These are phyloP conservation scores for Limnephilus rhombicus DNA, from an alignment of 2,888 invertebrate genomes.

Conservation along the genomic window DNA sequence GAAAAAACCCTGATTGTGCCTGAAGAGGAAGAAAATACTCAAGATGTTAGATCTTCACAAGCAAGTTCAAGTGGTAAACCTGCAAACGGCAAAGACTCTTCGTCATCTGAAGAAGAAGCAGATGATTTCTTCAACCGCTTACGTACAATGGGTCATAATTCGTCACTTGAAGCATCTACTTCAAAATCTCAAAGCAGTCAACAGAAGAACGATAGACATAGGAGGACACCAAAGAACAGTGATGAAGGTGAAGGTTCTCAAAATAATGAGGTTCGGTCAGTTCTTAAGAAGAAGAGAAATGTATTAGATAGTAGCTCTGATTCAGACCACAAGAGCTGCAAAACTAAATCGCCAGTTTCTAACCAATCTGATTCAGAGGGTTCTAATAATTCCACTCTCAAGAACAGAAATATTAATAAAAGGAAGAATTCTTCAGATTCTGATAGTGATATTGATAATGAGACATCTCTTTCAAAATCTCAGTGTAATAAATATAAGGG, in stretches of 20 bases:
- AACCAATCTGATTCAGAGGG: background rate
- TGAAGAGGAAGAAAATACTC: conserved; percentile 51
- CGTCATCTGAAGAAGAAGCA: conserved; percentile 60
- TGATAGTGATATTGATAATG: background rate
- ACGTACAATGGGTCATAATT: conserved; percentile 32
- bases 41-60: conserved; percentile 15
- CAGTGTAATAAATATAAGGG: background rate
- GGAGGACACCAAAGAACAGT: conserved; percentile 38
- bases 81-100: conserved; percentile 17
- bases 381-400: background rate
- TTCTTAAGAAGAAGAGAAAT: background rate
- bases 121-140: conserved; percentile 62
- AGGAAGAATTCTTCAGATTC: background rate
- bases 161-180: background rate
- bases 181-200: conserved; percentile 7
- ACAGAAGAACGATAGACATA: conserved; percentile 46
- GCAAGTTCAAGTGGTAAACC: background rate
- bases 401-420: background rate
- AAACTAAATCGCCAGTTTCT: background rate
- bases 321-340: background rate
- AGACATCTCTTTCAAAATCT: background rate
- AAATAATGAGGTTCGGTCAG: conserved; percentile 18
- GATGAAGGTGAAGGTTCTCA: conserved; percentile 26
- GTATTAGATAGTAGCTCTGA: background rate
- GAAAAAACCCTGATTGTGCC: conserved; percentile 75